Evolutionary conservation across 2,888 invertebrate genomes (phyloP).

Genomic region (Tetrapedia diversipes): DNA sequence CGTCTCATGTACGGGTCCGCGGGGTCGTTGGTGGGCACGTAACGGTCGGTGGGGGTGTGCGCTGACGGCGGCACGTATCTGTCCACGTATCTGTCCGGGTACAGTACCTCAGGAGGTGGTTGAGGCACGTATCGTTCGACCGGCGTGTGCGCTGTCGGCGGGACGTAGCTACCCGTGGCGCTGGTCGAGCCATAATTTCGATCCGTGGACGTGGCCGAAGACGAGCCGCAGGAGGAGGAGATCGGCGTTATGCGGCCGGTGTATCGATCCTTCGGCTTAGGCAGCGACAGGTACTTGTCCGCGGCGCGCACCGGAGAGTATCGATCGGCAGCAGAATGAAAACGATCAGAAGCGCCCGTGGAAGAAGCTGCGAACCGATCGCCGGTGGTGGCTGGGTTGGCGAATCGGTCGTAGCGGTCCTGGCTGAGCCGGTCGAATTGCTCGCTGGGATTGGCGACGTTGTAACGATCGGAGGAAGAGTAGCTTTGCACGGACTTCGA

Average conservation of each 20-base stretch:
- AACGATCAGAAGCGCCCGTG: conserved; percentile 70
- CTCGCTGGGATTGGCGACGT: conserved; percentile 64
- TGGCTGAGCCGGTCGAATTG: conserved; percentile 58
- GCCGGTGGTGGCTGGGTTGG: conserved; percentile 25
- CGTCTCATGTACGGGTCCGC: conserved; percentile 86
- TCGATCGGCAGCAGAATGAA: conserved; percentile 75
- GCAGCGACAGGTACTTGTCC: conserved; percentile 80
- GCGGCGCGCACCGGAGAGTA: conserved; percentile 78
- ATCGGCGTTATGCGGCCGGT: conserved; percentile 67
- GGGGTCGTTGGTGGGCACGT: conserved; percentile 85
- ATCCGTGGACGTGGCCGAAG: conserved; percentile 69
- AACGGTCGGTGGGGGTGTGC: conserved; percentile 89
- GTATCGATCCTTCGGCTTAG: conserved; percentile 80
- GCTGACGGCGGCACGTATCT: conserved; percentile 88
- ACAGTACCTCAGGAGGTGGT: conserved; percentile 80
- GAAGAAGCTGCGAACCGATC: conserved; percentile 69
- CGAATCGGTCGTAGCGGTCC: conserved; percentile 67
- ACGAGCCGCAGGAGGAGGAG: conserved; percentile 54
- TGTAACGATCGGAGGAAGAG: conserved; percentile 67
- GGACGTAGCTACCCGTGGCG: conserved; percentile 83
- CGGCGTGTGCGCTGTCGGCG: conserved; percentile 89
- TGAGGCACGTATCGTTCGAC: conserved; percentile 89
- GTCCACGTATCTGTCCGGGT: conserved; percentile 81
- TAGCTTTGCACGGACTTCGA: conserved; percentile 78
- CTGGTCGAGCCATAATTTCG: conserved; percentile 71